phyloP scores from a whole-genome alignment of 1,140 invertebrate genomes.

The Achatina immaculata region DNA sequence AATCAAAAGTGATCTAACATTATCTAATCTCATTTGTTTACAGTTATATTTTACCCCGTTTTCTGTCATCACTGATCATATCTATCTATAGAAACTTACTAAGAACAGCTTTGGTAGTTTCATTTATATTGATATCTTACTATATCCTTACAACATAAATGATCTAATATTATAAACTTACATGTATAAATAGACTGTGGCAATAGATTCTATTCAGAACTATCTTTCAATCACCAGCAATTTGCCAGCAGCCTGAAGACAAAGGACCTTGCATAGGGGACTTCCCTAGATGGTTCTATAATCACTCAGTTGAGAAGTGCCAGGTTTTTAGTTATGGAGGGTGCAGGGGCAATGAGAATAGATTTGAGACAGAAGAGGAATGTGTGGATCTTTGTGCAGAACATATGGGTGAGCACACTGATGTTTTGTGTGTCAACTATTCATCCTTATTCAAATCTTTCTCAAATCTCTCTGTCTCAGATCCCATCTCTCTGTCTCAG shows the following conservation, averaged over 20 bases:
- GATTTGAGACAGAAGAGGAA: conserved; percentile 85
- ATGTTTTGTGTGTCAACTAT: not conserved
- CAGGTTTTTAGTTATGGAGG: conserved; percentile 88
- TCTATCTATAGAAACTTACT: no score
- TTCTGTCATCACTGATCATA: no score
- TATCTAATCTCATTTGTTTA: no score
- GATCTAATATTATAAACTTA: no score
- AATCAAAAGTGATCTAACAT: no score
- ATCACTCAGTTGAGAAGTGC: conserved; percentile 81
- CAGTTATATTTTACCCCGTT: no score
- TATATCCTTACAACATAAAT: no score
- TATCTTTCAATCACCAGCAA: conserved; percentile 52
- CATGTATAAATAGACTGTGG: no score
- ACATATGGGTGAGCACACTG: conserved; percentile 55
- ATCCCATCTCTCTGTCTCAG: not conserved
- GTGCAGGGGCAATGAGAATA: conserved; percentile 90
- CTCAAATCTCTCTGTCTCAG: no score
- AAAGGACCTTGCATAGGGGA: conserved; percentile 85
- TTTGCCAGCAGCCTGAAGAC: conserved; percentile 75
- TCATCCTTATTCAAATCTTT: not conserved
- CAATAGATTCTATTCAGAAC: no score
- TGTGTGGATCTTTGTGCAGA: conserved; percentile 85
- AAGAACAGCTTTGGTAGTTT: no score
- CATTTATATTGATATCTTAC: no score
- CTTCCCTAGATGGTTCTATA: conserved; percentile 87